Percentiles rank a stretch among this genome's conserved stretches.
Conservation (phyloP, 2,888 invertebrate species). For the Cheilosia vernalis region DNA sequence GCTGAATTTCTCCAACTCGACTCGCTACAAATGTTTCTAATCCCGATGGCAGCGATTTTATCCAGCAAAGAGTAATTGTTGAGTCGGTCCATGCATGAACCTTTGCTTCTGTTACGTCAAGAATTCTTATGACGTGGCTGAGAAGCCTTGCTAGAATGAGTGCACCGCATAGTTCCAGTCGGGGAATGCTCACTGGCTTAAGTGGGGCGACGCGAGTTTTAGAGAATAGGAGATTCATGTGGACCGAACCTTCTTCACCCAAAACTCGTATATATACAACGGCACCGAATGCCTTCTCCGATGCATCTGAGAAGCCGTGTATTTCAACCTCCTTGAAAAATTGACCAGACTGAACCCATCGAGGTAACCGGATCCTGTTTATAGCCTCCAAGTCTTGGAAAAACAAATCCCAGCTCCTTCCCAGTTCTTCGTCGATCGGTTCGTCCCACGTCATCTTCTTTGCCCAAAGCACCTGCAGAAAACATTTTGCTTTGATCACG, state of each 20-base stretch:
- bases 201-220: neutral
- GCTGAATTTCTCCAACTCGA: neutral
- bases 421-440: neutral
- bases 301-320: constrained; percentile 17
- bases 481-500: constrained; percentile 1
- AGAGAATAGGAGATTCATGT: neutral
- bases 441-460: constrained; percentile 8
- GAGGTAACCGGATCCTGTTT: neutral
- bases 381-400: too few species aligned
- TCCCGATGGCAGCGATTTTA: neutral
- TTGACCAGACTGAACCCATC: neutral
- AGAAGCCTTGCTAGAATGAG: neutral
- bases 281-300: neutral
- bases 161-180: constrained; percentile 7
- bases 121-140: neutral
- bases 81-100: constrained; percentile 40
- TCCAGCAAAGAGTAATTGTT: constrained; percentile 18
- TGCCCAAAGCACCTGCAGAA: constrained; percentile 1
- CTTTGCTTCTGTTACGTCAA: neutral
- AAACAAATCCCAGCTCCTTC: too few species aligned
- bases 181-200: neutral
- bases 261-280: neutral
- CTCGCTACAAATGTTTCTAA: neutral
- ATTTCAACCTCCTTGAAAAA: neutral
- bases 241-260: neutral